Base-by-base conservation (phyloP, 53 echinoderm and acorn worm genomes). In the Holothuria leucospilota region DNA sequence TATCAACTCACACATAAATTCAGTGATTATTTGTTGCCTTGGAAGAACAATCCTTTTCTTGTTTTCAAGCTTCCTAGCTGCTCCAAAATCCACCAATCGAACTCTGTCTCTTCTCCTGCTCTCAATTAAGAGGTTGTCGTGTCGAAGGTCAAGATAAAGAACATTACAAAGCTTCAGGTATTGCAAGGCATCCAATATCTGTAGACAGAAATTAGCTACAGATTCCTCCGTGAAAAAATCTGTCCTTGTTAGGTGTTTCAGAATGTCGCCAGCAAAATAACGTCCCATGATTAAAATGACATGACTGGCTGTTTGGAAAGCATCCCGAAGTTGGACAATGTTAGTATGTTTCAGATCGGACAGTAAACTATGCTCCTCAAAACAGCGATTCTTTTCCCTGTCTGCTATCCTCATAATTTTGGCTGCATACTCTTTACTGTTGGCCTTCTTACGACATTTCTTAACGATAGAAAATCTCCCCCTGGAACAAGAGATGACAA, bases 101-200 rank as follows among this genome's bases (percentile, higher is more conserved):
- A 96, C 81, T 2, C 83, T 60, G 25, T 96, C 92, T 72, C 92
- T 84, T 34, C 96, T 66, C 68, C 96, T 71, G 62, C 96, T 96
- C 78, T 92, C 96, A 72, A 96, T 77, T 78, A 96, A 59, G 14
- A 96, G 85, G 79, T 94, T 96, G 78, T 96, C 96, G 62, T 94
- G 96, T 65, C 96, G 63, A 52, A 96, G 67, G 87, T 96, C 96
- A 40, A 96, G 87, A 61, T 94, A 90, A 12, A 90, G 91, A 20
- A 96, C 85, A 49, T 85, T 91, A 71, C 81, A 87, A 74, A 89
- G 84, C 62, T 94, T 92, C 66, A 96, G 78, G 61, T 92, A 94
- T 41, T 90, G 87, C 42, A 96, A 90, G 29, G 94, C 93, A 71
- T 88, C 92, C 73, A 96, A 74, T 23, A 96, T 70, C 82, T 92